These are phyloP conservation scores for Cynaeus angustus DNA, from an alignment of 2,888 invertebrate genomes.

Conservation along the genomic window DNA sequence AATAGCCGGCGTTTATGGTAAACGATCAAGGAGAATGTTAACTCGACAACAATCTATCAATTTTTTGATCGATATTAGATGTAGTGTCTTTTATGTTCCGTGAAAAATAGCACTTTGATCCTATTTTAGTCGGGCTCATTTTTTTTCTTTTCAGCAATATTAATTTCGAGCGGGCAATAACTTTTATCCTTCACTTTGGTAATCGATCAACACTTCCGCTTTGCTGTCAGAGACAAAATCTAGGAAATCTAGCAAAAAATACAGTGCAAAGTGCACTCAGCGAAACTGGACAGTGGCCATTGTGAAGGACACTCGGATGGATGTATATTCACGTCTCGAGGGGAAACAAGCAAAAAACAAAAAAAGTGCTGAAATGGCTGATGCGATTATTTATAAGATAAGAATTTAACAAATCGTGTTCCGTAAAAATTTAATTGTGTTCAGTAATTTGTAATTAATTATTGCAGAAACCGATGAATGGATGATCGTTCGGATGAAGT, in stretches of 20 bases:
- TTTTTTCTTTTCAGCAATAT: slow-evolving; percentile 1
- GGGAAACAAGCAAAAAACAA: too few relatives aligned
- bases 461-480: too few relatives aligned
- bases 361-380: too few relatives aligned
- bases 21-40: too few relatives aligned
- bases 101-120: slow-evolving; percentile 2
- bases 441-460: too few relatives aligned
- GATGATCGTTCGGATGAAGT: too few relatives aligned
- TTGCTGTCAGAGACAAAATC: background rate
- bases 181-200: background rate
- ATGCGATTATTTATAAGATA: too few relatives aligned
- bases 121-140: slow-evolving; percentile 1
- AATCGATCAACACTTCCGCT: slow-evolving; percentile 1
- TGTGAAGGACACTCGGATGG: background rate
- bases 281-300: background rate
- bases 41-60: too few relatives aligned
- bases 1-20: too few relatives aligned
- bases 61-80: background rate
- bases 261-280: background rate
- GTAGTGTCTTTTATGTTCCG: background rate
- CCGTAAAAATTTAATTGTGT: too few relatives aligned
- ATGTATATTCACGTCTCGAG: background rate
- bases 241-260: background rate
- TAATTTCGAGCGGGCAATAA: background rate
- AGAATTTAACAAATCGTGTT: too few relatives aligned